Evolutionary conservation across 2,113 vertebrate species (phyloP), one percentile per base, ranked within the genome.

Genomic region (Laticauda colubrina): DNA sequence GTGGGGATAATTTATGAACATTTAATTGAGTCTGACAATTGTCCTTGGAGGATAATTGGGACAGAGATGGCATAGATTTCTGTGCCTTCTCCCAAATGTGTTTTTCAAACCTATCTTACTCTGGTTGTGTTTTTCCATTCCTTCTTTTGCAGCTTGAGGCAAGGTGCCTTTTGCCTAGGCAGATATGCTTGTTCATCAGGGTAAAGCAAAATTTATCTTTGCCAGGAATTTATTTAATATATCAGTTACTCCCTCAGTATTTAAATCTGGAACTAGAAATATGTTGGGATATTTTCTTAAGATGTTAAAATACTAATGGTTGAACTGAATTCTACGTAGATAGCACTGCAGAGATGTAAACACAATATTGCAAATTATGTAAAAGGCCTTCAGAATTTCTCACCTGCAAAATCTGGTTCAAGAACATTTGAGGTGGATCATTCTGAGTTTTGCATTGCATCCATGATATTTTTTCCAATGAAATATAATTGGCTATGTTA

Each of bases 1-100:
- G 39, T 4, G 12, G 85, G 51, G 89, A 85, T 90, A 20, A 94
- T 87, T 90, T 91, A 90, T 81, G 69, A 81, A 5, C 69, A 39
- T 89, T 59, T 93, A 94, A 93, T 94, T 92, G 94, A 87, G 95
- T 88, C 91, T 95, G 95, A 93, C 1, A 39, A n/a, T 87, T 54
- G 55, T 14, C 55, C 53, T 61, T 91, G 56, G 34, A 89, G 85
- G 59, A 29, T 34, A 88, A 53, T 48, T n/a, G 54, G 55, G 39
- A 57, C 56, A n/a, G n/a, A 59, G 75, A 51, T 91, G 14, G 88
- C 94, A 87, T 90, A 89, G 95, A 56, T 88, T 86, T 26, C 92
- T 11, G 93, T 91, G 55, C 94, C 10, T 39, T 20, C 5, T 18
- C n/a, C 86, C 93, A 91, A 93, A 21, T 93, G 94, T 95, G 94